phyloP scores from a whole-genome alignment of 2,113 vertebrate genomes.

The Rhynchomys soricoides region DNA sequence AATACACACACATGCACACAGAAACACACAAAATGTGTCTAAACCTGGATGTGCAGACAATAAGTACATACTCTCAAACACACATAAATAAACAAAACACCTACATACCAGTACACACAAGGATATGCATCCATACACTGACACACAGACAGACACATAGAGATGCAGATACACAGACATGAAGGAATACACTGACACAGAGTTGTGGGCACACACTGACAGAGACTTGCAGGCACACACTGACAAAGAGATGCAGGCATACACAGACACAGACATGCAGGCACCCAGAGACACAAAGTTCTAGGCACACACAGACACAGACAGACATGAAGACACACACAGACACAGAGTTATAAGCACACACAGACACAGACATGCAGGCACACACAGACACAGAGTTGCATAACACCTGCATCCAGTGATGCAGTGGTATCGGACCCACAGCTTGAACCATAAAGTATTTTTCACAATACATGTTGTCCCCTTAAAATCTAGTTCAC shows the following conservation, averaged over 20 bases:
- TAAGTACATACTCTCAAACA: background rate
- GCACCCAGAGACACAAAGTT: background rate
- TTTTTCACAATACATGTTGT: background rate
- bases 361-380: background rate
- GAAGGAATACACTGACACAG: no score
- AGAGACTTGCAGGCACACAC: background rate
- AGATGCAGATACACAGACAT: background rate
- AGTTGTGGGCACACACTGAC: background rate
- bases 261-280: background rate
- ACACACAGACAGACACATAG: background rate
- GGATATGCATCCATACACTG: background rate
- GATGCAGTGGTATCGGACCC: background rate
- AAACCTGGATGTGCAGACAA: background rate
- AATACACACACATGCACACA: no score
- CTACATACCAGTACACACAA: background rate
- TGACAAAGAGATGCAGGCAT: no score
- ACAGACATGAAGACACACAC: no score
- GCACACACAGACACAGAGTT: background rate
- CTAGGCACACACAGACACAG: background rate
- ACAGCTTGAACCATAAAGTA: background rate
- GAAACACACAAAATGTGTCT: background rate
- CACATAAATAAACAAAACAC: background rate
- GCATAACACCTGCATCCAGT: background rate
- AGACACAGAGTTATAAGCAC: no score
- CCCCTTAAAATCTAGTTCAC: background rate